Evolutionary conservation across 2,888 invertebrate genomes (phyloP).

Genomic region (Myopa tessellatipennis): DNA sequence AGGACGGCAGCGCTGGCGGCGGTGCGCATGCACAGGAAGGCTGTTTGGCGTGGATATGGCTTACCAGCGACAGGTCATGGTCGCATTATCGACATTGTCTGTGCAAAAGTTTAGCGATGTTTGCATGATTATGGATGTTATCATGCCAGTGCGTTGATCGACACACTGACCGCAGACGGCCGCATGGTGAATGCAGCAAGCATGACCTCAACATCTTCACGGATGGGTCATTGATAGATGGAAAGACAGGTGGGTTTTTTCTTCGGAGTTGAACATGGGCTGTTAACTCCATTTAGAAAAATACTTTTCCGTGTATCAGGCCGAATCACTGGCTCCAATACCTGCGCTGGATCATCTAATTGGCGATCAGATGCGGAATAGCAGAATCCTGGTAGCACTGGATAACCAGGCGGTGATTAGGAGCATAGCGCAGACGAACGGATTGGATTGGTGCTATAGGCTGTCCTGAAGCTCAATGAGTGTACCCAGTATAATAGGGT

Average conservation of each 20-base stretch:
- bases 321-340: neutral
- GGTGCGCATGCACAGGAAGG: too few relatives aligned
- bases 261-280: neutral
- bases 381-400: neutral
- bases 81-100: too few relatives aligned
- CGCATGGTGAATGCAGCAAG: neutral
- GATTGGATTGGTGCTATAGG: too few relatives aligned
- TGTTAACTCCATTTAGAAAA: slow-evolving; percentile 1
- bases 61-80: too few relatives aligned
- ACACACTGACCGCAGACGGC: neutral
- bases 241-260: neutral
- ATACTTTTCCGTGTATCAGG: slow-evolving; percentile 9
- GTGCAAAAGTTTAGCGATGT: too few relatives aligned
- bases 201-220: slow-evolving; percentile 21
- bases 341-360: slow-evolving; percentile 22
- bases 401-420: too few relatives aligned
- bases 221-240: slow-evolving; percentile 20
- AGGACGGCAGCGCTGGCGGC: too few relatives aligned
- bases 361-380: neutral
- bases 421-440: too few relatives aligned
- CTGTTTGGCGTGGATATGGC: too few relatives aligned
- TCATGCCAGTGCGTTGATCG: neutral
- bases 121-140: neutral
- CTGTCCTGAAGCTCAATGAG: too few relatives aligned
- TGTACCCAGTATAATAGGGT: neutral